Conservation (phyloP, 1,140 invertebrate species). For the Macrosteles quadrilineatus region DNA sequence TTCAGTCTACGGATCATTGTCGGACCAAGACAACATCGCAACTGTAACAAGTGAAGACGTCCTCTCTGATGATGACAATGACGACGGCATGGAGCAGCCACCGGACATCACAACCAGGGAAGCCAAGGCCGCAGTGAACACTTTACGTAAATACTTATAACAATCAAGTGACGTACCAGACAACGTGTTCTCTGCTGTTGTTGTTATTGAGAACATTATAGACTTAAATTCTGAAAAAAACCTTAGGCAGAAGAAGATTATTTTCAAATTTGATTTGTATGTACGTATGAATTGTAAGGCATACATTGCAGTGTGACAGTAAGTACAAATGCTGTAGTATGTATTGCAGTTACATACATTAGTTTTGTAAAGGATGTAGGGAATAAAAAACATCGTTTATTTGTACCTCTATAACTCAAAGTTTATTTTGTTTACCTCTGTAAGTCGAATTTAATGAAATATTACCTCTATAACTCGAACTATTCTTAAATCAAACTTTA, state of each 20-base stretch:
- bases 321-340: slow-evolving; percentile 24
- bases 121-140: slow-evolving; percentile 18
- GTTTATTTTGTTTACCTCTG: slow-evolving; percentile 28
- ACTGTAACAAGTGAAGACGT: slow-evolving; percentile 21
- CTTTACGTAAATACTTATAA: slow-evolving; percentile 10
- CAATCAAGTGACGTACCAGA: slow-evolving; percentile 21
- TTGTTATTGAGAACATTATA: slow-evolving; percentile 11
- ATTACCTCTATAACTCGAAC: no score
- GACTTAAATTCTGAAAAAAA: slow-evolving; percentile 8
- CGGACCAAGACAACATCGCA: slow-evolving; percentile 21
- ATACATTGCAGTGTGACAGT: slow-evolving; percentile 26
- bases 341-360: slow-evolving; percentile 22
- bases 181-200: background rate
- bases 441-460: slow-evolving; percentile 26
- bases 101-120: slow-evolving; percentile 14
- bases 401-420: slow-evolving; percentile 16
- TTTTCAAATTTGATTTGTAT: background rate
- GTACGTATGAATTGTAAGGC: slow-evolving; percentile 22
- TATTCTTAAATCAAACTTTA: no score
- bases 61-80: slow-evolving; percentile 21
- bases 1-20: slow-evolving; percentile 24
- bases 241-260: no score
- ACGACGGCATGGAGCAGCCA: slow-evolving; percentile 18
- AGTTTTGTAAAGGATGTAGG: slow-evolving; percentile 24
- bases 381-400: slow-evolving; percentile 24